Base-by-base conservation (phyloP, 2,888 invertebrate species). In the Pelosia muscerda region DNA sequence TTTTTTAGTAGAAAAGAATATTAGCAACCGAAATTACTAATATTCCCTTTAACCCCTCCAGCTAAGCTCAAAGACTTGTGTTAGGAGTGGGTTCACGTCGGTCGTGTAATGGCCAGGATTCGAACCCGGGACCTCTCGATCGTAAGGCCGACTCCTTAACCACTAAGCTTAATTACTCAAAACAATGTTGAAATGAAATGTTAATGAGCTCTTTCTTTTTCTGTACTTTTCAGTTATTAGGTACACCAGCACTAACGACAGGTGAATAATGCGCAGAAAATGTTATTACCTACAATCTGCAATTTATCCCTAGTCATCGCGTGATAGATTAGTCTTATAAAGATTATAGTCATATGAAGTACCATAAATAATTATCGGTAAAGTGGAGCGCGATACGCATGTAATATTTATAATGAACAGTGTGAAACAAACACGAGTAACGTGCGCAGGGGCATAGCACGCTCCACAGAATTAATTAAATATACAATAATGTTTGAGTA, bases 391-490 rank as follows among this genome's bases (percentile, higher is more conserved):
- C 65, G 56, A 60, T 71, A 58, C 68, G 65, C 28, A 61, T 58
- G 66, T 57, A 38, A 61, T 67, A 63, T 64, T 56, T 49, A 15
- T 49, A 49, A 70, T 68, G 60, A 57, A 71, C 81, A 77, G 81
- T 76, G 49, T 62, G 57, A 65, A 68, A 69, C 61, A 72, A 74
- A 66, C 75, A 56, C 72, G 69, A 61, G 65, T 58, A 23, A 55
- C 25, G 76, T 72, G 81, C 81, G 81, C 81, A 73, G 53, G 73
- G 65, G 73, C 53, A 69, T 56, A 31, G 23, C 31, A 26, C 66
- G 63, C 55, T 59, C n/a, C 62, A 63, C 61, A 8, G 31, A 57
- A 68, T 26, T 22, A 26, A 22, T 31, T 58, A 65, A 22, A 34
- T 55, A 49, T 49, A n/a, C 9, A 49, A 58, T 28, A 49, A 57